Conservation (phyloP, 2,888 invertebrate species). For the Drosophila cyrtoloma region DNA sequence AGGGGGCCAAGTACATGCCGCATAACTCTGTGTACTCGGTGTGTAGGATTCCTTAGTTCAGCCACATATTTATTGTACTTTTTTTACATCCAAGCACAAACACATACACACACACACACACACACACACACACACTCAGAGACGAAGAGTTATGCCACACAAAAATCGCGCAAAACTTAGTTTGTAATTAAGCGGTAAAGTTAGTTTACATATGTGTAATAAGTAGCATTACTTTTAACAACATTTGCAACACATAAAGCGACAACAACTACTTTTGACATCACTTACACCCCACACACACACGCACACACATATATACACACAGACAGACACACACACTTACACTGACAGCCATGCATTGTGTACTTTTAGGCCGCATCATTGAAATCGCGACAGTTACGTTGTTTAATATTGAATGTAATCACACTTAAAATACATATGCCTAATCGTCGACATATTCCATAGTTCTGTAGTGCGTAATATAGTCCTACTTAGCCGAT, state of each 20-base stretch:
- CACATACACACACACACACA: constrained; percentile 14
- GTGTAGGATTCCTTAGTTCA: constrained; percentile 59
- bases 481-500: constrained; percentile 45
- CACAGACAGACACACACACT: constrained; percentile 3
- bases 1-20: constrained; percentile 23
- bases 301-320: not conserved
- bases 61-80: constrained; percentile 72
- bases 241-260: constrained; percentile 20
- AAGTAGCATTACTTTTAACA: constrained; percentile 36
- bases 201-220: constrained; percentile 30
- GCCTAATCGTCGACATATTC: constrained; percentile 31
- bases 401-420: constrained; percentile 34
- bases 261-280: constrained; percentile 64
- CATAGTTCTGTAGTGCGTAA: constrained; percentile 43
- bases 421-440: constrained; percentile 18
- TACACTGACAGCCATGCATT: constrained; percentile 3
- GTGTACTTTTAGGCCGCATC: constrained; percentile 19
- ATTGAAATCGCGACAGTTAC: constrained; percentile 24
- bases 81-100: constrained; percentile 38
- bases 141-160: constrained; percentile 26
- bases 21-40: constrained; percentile 24
- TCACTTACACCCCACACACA: constrained; percentile 37
- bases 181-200: constrained; percentile 39
- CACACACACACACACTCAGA: constrained; percentile 10
- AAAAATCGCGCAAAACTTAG: constrained; percentile 52